phyloP scores from a whole-genome alignment of 2,888 invertebrate species.

The Smittia aterrima region DNA sequence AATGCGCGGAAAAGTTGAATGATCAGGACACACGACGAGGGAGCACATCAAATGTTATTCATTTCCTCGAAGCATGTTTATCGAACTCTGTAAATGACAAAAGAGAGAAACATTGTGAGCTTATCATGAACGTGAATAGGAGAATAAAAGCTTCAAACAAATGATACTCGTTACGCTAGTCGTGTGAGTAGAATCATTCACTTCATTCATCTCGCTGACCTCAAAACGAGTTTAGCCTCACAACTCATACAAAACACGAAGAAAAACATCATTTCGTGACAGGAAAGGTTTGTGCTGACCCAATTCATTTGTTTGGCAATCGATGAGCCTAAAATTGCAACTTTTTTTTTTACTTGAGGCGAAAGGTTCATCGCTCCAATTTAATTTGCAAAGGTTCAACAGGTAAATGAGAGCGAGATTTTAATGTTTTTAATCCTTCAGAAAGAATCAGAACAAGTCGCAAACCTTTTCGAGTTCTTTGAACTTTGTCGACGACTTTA shows the following conservation, averaged over 20 bases:
- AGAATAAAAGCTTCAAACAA: not conserved
- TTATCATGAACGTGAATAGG: not conserved
- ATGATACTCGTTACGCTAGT: not conserved
- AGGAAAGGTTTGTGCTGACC: not conserved
- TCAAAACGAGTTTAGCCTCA: constrained; percentile 7
- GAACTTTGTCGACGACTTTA: no score
- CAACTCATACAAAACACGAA: not conserved
- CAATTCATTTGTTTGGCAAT: not conserved
- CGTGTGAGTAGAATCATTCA: constrained; percentile 9
- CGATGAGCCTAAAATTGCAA: not conserved
- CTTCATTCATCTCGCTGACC: constrained; percentile 27
- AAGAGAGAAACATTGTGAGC: not conserved
- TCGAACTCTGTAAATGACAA: not conserved
- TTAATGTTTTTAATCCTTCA: no score
- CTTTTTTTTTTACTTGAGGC: not conserved
- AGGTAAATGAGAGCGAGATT: no score
- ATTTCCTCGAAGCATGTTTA: not conserved
- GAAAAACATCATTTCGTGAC: not conserved
- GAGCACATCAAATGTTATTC: not conserved
- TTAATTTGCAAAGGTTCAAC: no score
- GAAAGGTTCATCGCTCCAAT: no score
- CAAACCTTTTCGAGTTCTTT: no score
- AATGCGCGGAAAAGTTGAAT: constrained; percentile 6
- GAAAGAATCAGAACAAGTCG: no score
- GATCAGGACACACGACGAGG: constrained; percentile 23